A percentile compares a stretch with the other conserved stretches of the same genome.
These are phyloP conservation scores for Polyommatus iphigenia DNA, from an alignment of 2,888 invertebrate species.

Conservation along the genomic window DNA sequence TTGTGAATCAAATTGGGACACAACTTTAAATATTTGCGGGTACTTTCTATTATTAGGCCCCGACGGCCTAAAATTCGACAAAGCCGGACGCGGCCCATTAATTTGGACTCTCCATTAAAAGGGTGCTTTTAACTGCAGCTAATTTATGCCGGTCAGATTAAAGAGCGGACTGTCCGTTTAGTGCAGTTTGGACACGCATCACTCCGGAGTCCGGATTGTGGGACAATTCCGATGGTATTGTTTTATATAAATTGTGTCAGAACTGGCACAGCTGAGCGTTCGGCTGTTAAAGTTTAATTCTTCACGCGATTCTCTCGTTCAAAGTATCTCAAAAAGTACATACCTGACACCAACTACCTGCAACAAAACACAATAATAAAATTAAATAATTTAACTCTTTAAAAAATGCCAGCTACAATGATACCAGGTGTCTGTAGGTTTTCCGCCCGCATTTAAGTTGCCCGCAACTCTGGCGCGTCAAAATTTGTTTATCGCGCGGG, in stretches of 20 bases:
- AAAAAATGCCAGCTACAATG: no score
- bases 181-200: conserved; percentile 36
- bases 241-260: conserved; percentile 5
- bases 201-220: conserved; percentile 34
- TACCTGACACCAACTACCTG: no score
- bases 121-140: conserved; percentile 75
- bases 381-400: no score
- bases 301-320: no score
- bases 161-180: conserved; percentile 64
- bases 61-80: conserved; percentile 39
- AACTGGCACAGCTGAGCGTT: not conserved
- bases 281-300: not conserved
- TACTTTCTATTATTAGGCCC: conserved; percentile 39
- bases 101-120: conserved; percentile 74
- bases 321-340: no score
- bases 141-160: conserved; percentile 78
- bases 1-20: conserved; percentile 37
- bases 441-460: no score
- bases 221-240: not conserved
- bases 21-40: conserved; percentile 42
- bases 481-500: no score
- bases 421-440: no score
- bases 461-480: no score
- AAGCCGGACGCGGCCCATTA: conserved; percentile 56
- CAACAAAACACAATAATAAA: no score